These are phyloP conservation scores for Penaeus chinensis DNA, from an alignment of 1,140 invertebrate species.

Conservation along the genomic window DNA sequence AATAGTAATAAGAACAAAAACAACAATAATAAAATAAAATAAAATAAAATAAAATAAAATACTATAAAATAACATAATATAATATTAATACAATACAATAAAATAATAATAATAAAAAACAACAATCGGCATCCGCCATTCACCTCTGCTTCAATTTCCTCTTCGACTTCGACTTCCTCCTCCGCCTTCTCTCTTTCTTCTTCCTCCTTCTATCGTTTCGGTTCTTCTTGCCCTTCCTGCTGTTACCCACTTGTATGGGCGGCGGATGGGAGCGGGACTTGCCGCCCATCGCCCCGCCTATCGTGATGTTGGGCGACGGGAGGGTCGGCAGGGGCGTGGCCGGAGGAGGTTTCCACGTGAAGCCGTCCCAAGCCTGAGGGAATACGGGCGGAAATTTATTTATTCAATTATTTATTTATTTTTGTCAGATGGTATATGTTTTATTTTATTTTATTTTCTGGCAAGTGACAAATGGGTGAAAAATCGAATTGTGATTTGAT, in stretches of 20 bases:
- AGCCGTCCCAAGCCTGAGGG: neutral
- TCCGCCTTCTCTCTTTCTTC: slow-evolving; percentile 21
- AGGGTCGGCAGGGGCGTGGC: neutral
- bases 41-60: too few species aligned
- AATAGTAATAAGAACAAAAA: too few species aligned
- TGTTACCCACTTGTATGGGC: neutral
- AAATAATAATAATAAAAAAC: too few species aligned
- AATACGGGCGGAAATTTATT: too few species aligned
- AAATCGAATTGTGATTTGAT: too few species aligned
- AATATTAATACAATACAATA: too few species aligned
- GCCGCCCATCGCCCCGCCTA: neutral
- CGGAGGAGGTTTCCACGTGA: neutral
- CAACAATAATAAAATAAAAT: too few species aligned
- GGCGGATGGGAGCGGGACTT: neutral
- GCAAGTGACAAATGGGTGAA: too few species aligned
- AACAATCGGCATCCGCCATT: neutral
- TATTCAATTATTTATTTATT: too few species aligned
- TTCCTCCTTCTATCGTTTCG: slow-evolving; percentile 7
- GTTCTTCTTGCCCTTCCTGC: slow-evolving; percentile 17
- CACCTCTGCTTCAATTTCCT: neutral
- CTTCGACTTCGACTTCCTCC: neutral
- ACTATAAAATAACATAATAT: too few species aligned
- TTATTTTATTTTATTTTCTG: too few species aligned
- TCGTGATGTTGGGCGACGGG: neutral
- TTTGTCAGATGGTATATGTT: too few species aligned